Evolutionary conservation across 2,888 invertebrate species (phyloP), one percentile per base, ranked within the genome.

Genomic region (Oxycera nigricornis): DNA sequence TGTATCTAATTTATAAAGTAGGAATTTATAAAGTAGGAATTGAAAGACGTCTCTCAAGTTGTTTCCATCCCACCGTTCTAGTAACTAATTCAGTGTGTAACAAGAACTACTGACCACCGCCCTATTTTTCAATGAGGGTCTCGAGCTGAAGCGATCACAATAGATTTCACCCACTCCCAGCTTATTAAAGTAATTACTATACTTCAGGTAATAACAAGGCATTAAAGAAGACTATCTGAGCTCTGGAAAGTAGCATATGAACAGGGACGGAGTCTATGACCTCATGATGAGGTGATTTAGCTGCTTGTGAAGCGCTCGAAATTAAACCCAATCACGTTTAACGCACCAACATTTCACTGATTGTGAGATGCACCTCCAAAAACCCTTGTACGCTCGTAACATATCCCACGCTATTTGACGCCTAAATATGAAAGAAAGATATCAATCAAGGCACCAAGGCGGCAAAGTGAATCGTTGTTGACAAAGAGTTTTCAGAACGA

Each of bases 311-410:
- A 70, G 70, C 70, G 70, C 70, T 11, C 3, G 9, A 28, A 70
- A 55, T 55, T 70, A 55, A 55, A 70, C 17, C 52, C 22, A 55
- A 70, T 70, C 70, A 55, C 70, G 55, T 30, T 52, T 52, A 7
- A 22, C 41, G 24, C 9, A n/a, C 24, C n/a, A 67, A 52, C 68
- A 50, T 52, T 65, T 70, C 35, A 46, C 14, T 17, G 17, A 30
- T 2, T 39, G 35, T n/a, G 7, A 35, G 2, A 35, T 39, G 35
- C 39, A 62, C 62, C 62, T 62, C n/a, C 61, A 9, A 28, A 61
- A 61, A 17, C 20, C 30, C 65, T 41, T 28, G 65, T 20, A 17
- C 30, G n/a, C n/a, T 14, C 59, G 28, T 2, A 14, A 20, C 30
- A 24, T 55, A 22, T 24, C 11, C 14, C 24, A 17, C 9, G 22